These are phyloP conservation scores for Drosophila kanekoi DNA, from an alignment of 2,888 invertebrate genomes.

Conservation along the genomic window DNA sequence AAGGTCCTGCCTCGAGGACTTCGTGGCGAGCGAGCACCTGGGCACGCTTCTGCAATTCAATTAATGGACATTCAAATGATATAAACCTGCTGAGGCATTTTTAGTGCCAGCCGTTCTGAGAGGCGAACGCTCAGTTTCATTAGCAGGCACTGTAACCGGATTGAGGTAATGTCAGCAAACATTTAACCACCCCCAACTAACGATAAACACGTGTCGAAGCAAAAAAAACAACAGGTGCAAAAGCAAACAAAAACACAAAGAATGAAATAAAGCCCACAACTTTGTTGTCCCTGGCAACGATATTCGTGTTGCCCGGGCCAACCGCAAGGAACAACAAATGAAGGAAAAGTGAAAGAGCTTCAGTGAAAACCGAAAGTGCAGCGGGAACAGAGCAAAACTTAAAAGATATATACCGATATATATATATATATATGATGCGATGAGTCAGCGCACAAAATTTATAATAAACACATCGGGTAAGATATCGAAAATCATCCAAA, in stretches of 20 bases:
- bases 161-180: conserved; percentile 51
- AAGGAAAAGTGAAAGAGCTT: conserved; percentile 64
- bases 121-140: conserved; percentile 54
- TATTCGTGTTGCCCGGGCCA: conserved; percentile 50
- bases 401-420: conserved; percentile 9
- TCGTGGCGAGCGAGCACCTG: conserved; percentile 16
- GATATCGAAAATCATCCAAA: neutral
- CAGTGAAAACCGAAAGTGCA: conserved; percentile 70
- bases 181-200: neutral
- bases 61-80: conserved; percentile 81
- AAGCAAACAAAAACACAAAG: conserved; percentile 25
- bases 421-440: conserved; percentile 1
- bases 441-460: conserved; percentile 82
- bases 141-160: conserved; percentile 59
- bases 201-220: conserved; percentile 45
- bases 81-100: conserved; percentile 74
- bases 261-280: conserved; percentile 34
- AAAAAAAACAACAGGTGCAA: conserved; percentile 75
- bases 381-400: conserved; percentile 17
- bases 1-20: neutral
- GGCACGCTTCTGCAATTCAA: conserved; percentile 75
- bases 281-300: conserved; percentile 48
- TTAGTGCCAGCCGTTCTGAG: conserved; percentile 59
- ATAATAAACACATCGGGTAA: conserved; percentile 85
- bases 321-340: conserved; percentile 62